Percentiles rank a stretch among this genome's conserved stretches.
Evolutionary conservation across 2,797 vertebrate genomes (phyloP).

Genomic region (Coluber constrictor): DNA sequence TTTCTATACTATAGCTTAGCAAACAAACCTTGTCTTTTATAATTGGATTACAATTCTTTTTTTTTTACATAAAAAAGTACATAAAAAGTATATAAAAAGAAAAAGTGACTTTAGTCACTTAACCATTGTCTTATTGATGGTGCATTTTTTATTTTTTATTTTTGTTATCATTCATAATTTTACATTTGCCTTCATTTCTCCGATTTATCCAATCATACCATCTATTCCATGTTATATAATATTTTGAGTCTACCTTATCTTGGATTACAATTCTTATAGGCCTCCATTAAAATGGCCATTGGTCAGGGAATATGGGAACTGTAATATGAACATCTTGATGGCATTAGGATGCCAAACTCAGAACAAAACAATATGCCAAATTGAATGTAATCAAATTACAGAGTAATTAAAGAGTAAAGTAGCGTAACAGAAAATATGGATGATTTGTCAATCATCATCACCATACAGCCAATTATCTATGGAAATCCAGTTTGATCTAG

Average conservation of each 20-base stretch:
- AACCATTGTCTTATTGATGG: too few relatives aligned
- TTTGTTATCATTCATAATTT: too few relatives aligned
- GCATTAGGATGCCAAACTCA: background rate
- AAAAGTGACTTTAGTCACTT: too few relatives aligned
- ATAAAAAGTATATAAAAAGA: too few relatives aligned
- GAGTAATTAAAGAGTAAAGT: background rate
- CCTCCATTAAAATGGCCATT: background rate
- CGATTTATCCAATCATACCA: too few relatives aligned
- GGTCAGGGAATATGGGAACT: background rate
- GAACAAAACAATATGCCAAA: background rate
- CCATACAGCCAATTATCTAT: background rate
- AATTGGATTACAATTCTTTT: background rate
- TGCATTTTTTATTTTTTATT: too few relatives aligned
- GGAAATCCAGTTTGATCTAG: background rate
- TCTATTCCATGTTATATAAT: too few relatives aligned
- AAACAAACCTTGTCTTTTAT: background rate
- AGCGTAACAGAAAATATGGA: background rate
- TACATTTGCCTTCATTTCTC: too few relatives aligned
- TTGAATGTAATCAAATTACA: background rate
- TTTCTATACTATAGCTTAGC: background rate
- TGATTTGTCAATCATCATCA: background rate
- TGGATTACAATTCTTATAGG: background rate
- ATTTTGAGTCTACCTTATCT: too few relatives aligned
- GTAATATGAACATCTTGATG: background rate
- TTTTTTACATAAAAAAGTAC: too few relatives aligned